A percentile compares a stretch with the other conserved stretches of the same genome.
Evolutionary conservation across 1,140 invertebrate species (phyloP).

Genomic region (Listronotus oregonensis): DNA sequence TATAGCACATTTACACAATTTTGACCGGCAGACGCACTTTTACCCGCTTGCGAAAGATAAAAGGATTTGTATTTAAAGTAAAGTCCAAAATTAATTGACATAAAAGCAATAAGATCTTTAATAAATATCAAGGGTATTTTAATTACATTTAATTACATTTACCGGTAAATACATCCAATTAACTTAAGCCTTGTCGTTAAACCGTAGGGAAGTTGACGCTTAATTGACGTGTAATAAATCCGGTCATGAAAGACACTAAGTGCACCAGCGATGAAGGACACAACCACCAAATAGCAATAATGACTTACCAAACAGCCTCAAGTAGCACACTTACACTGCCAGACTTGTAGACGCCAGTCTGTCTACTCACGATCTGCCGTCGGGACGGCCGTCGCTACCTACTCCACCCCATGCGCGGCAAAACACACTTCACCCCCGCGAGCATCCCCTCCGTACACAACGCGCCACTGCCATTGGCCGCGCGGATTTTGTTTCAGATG

Average conservation of each 20-base stretch:
- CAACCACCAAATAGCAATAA: conserved; percentile 37
- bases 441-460: conserved; percentile 43
- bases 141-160: no score
- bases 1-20: no score
- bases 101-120: no score
- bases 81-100: no score
- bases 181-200: conserved; percentile 14
- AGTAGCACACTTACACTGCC: conserved; percentile 40
- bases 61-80: no score
- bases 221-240: conserved; percentile 22
- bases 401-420: conserved; percentile 58
- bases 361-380: conserved; percentile 58
- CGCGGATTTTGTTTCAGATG: conserved; percentile 43
- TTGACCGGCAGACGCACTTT: no score
- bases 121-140: no score
- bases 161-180: conserved; percentile 19
- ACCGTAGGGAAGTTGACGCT: conserved; percentile 6
- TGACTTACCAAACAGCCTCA: conserved; percentile 39
- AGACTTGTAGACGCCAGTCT: conserved; percentile 60
- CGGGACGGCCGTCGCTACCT: conserved; percentile 60
- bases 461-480: conserved; percentile 45
- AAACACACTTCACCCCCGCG: conserved; percentile 49
- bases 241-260: conserved; percentile 9
- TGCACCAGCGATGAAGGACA: conserved; percentile 16
- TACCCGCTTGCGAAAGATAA: no score